A percentile compares a stretch with the other conserved stretches of the same genome.
These are phyloP conservation scores for Sycobia sp. DNA, from an alignment of 1,140 invertebrate genomes.

Conservation along the genomic window DNA sequence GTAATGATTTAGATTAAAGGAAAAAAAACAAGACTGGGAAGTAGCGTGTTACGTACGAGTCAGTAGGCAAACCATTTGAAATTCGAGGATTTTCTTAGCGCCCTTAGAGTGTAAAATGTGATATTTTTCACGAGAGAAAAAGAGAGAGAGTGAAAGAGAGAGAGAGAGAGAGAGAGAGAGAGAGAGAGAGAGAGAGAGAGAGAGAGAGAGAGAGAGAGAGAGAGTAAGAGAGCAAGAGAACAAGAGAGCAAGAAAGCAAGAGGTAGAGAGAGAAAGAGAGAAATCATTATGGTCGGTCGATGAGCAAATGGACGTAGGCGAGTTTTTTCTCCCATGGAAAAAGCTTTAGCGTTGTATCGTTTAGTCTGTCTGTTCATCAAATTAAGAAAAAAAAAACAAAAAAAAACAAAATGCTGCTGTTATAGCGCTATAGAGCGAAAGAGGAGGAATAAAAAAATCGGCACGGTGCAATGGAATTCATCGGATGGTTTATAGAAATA, in stretches of 20 bases:
- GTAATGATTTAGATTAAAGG: constrained; percentile 37
- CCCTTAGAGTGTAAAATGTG: constrained; percentile 38
- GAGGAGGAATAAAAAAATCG: constrained; percentile 33
- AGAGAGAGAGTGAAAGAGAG: constrained; percentile 21
- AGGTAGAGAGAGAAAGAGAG: constrained; percentile 7
- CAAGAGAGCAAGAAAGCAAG: too few species aligned
- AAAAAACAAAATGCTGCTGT: constrained; percentile 30
- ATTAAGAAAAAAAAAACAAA: constrained; percentile 15
- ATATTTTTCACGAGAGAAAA: constrained; percentile 35
- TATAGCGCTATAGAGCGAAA: constrained; percentile 28
- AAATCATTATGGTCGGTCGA: constrained; percentile 32
- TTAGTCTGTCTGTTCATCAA: constrained; percentile 35
- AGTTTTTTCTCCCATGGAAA: constrained; percentile 31
- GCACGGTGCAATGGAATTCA: constrained; percentile 38
- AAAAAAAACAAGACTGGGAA: constrained; percentile 38
- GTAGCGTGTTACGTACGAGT: constrained; percentile 35
- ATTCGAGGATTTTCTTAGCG: constrained; percentile 35
- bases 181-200: constrained; percentile 26
- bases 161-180: constrained; percentile 15
- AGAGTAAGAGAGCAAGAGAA: too few species aligned
- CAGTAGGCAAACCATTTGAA: constrained; percentile 36
- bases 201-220: constrained; percentile 18
- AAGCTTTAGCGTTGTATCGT: constrained; percentile 35
- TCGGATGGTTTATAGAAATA: constrained; percentile 38
- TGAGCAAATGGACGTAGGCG: constrained; percentile 31